phyloP scores from a whole-genome alignment of 2,113 vertebrate species.

The Anseranas semipalmata region DNA sequence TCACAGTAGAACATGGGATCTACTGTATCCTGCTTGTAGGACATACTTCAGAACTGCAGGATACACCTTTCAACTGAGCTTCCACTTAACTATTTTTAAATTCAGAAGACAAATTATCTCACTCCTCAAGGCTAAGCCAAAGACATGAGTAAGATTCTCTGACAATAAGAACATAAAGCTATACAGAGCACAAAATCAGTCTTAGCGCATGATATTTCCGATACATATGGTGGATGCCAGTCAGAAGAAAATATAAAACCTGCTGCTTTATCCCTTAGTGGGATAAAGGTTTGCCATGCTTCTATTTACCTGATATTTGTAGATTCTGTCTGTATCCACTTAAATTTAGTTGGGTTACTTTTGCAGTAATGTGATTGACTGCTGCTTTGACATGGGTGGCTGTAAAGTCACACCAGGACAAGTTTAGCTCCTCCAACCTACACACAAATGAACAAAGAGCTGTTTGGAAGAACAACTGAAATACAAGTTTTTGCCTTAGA shows the following conservation, averaged over 20 bases:
- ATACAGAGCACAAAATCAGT: not conserved
- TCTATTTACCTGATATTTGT: slow-evolving; percentile 79
- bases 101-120: not conserved
- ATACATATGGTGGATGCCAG: not conserved
- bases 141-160: not conserved
- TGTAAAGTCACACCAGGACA: slow-evolving; percentile 92
- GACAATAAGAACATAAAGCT: not conserved
- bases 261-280: not conserved
- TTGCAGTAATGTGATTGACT: slow-evolving; percentile 73
- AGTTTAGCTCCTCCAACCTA: slow-evolving; percentile 87
- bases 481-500: not conserved
- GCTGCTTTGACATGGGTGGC: slow-evolving; percentile 81
- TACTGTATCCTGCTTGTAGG: not conserved
- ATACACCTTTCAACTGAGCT: not conserved
- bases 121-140: not conserved
- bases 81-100: not conserved
- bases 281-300: not conserved
- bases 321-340: slow-evolving; percentile 94
- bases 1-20: not conserved
- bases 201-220: not conserved
- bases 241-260: not conserved
- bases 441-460: not conserved
- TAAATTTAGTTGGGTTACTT: slow-evolving; percentile 86
- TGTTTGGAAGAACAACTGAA: not conserved
- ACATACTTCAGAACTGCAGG: not conserved